Conservation (phyloP, 2,888 invertebrate genomes). For the Lepeophtheirus nordmannii region DNA sequence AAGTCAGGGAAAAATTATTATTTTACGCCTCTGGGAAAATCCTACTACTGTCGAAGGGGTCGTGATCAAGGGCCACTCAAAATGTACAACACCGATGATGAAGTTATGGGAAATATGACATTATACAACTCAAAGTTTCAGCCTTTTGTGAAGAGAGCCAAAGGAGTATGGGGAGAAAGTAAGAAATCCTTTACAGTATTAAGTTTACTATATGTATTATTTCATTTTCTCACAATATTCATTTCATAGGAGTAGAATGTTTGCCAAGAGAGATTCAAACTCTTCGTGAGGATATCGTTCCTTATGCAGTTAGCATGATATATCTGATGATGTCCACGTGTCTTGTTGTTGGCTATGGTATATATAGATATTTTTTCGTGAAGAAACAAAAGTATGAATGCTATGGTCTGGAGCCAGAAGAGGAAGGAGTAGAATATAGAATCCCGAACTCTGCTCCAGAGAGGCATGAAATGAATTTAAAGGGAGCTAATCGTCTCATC, state of each 20-base stretch:
- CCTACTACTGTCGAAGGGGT: neutral
- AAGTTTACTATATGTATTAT: neutral
- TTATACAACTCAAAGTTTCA: slow-evolving; percentile 15
- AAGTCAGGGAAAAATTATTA: slow-evolving; percentile 3
- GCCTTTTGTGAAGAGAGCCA: slow-evolving; percentile 18
- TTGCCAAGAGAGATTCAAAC: slow-evolving; percentile 8
- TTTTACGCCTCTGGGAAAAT: slow-evolving; percentile 19
- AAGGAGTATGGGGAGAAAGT: slow-evolving; percentile 20
- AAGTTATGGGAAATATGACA: slow-evolving; percentile 8
- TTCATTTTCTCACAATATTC: neutral
- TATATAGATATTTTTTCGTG: slow-evolving; percentile 8
- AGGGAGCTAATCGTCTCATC: slow-evolving; percentile 1
- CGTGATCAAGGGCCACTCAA: slow-evolving; percentile 20
- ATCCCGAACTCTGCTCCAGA: neutral
- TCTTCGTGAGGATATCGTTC: slow-evolving; percentile 7
- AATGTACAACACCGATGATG: slow-evolving; percentile 18
- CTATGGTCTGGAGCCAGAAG: neutral
- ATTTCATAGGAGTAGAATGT: slow-evolving; percentile 5
- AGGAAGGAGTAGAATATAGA: neutral
- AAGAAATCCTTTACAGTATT: neutral
- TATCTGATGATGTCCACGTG: neutral
- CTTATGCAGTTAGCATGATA: neutral
- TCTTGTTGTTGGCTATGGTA: neutral
- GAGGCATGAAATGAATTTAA: neutral
- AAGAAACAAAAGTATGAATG: slow-evolving; percentile 11